Base-by-base conservation (phyloP, 2,888 invertebrate genomes). In the Neoitamus cyanurus region DNA sequence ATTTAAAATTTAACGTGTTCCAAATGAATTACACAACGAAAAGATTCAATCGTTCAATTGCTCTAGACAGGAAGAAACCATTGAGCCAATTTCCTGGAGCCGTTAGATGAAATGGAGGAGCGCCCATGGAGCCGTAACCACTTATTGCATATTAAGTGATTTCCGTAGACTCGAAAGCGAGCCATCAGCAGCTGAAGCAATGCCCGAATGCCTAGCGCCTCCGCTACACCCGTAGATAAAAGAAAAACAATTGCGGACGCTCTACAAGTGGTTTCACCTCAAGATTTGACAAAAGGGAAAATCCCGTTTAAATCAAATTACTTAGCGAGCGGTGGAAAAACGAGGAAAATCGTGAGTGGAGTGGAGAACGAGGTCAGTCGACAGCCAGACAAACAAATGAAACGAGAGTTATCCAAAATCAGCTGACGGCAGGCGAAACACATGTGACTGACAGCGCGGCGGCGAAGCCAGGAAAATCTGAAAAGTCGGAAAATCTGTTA, bases 301-400 rank as follows among this genome's bases (percentile, higher is more conserved):
- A 78, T 78, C 78, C 46, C 78, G 78, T 58, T 78, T 78, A 78
- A 78, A 78, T 78, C 78, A 78, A 78, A 78, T 78, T 78, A 78
- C 78, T 78, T 78, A 58, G 31, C 58, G 78, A 78, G 48, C 46
- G 58, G 82, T 82, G 82, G 82, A 82, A 82, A 80, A 82, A 82
- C 78, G 82, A 48, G 82, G 69, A 82, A 36, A 69, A 82, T 69
- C 36, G 68, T 37, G 20, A 69, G 36, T 82, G 69, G 37, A 69
- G 77, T 36, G 36, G 31, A 70, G 48, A 78, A 78, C 78, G 78
- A 78, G 78, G 78, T 48, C 78, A 78, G 31, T 48, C 78, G 31
- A 58, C 78, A 78, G 78, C 15, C 78, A 78, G 48, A 78, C 78
- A 78, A 48, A 58, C 78, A 78, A 48, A 78, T 78, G 31, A 46